Percentiles rank a stretch among this genome's conserved stretches.
Conservation (phyloP, 2,797 vertebrate genomes). For the Glossophaga mutica region DNA sequence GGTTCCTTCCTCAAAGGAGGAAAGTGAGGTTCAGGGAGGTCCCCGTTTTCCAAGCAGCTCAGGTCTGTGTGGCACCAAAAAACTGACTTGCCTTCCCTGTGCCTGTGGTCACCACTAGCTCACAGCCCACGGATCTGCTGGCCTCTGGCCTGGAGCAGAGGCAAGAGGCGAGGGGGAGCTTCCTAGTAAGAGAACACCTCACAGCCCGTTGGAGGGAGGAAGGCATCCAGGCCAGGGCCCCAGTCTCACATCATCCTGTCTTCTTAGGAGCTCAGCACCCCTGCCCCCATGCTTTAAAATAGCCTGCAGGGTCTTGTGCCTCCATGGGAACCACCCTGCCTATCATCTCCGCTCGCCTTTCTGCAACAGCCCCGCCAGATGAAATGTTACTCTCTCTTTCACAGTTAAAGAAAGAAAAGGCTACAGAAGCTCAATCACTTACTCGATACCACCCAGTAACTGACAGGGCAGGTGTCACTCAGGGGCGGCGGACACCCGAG, state of each 20-base stretch:
- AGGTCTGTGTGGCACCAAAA: neutral
- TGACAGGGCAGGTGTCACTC: neutral
- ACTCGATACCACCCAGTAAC: neutral
- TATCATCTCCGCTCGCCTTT: neutral
- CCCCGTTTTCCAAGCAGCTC: neutral
- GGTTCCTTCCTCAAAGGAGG: neutral
- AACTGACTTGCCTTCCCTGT: neutral
- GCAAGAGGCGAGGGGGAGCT: neutral
- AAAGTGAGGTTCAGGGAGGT: neutral
- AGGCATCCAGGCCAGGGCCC: accelerated
- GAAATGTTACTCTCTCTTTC: neutral
- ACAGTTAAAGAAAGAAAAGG: neutral
- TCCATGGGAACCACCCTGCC: accelerated
- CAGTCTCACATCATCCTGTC: too few relatives aligned
- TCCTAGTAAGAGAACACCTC: neutral
- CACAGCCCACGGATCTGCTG: neutral
- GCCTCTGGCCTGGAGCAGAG: neutral
- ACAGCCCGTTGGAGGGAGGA: accelerated
- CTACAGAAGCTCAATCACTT: neutral
- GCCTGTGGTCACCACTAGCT: neutral
- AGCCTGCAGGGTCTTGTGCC: neutral
- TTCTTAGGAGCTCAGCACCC: neutral
- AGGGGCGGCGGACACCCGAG: neutral
- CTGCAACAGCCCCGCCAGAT: neutral
- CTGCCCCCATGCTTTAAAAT: neutral